Conservation (phyloP, 2,113 vertebrate species). For the Passer montanus region DNA sequence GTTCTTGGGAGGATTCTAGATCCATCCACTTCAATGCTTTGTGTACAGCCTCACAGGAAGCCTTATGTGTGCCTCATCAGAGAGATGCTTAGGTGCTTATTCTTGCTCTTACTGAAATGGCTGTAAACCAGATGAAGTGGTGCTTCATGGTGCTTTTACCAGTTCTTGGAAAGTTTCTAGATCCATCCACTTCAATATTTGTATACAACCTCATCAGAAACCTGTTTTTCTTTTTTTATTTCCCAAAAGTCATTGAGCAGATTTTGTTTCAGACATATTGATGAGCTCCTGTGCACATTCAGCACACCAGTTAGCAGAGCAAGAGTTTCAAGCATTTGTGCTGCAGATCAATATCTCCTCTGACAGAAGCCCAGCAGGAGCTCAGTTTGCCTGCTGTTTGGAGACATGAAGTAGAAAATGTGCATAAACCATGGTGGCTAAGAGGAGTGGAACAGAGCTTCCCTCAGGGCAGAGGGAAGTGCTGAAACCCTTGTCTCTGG, state of each 20-base stretch:
- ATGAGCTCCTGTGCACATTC: not conserved
- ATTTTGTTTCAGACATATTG: not conserved
- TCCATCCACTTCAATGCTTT: not conserved
- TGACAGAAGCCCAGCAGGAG: not conserved
- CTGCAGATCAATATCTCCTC: not conserved
- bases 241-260: not conserved
- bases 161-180: not conserved
- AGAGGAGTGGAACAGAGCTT: not conserved
- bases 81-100: not conserved
- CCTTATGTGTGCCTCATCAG: not conserved
- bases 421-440: not conserved
- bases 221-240: not conserved
- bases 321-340: not conserved
- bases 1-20: not conserved
- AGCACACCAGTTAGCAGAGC: not conserved
- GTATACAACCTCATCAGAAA: not conserved
- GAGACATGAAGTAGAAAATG: not conserved
- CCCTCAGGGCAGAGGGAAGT: not conserved
- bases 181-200: not conserved
- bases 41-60: not conserved
- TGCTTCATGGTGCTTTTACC: not conserved
- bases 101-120: not conserved
- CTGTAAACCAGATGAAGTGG: not conserved
- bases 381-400: not conserved
- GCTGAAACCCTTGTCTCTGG: not conserved